Evolutionary conservation across 2,888 invertebrate species (phyloP).

Genomic region (Anarsia innoxiella): DNA sequence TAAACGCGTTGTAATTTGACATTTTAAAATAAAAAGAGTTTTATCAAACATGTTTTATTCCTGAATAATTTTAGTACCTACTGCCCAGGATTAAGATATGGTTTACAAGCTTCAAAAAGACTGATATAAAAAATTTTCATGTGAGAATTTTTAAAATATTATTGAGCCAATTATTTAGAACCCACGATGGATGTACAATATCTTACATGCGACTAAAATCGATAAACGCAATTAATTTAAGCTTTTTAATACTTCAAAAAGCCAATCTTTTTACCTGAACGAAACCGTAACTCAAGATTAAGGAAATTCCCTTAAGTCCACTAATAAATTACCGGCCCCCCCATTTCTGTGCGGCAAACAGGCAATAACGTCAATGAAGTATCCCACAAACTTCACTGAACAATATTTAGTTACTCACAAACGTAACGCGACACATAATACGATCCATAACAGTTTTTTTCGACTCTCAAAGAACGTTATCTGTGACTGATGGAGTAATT

Average conservation of each 20-base stretch:
- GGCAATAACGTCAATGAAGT: constrained; percentile 42
- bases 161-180: no score
- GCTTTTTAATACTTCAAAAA: no score
- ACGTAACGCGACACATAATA: constrained; percentile 53
- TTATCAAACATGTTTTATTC: background rate
- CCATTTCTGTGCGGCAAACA: constrained; percentile 27
- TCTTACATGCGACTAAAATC: no score
- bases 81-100: background rate
- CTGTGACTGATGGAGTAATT: constrained; percentile 69
- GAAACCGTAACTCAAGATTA: constrained; percentile 4
- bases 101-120: no score
- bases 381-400: constrained; percentile 36
- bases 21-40: no score
- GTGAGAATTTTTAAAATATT: no score
- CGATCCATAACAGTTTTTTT: constrained; percentile 51
- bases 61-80: no score
- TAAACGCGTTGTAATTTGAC: no score
- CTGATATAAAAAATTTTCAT: no score
- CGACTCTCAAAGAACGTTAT: constrained; percentile 52
- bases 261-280: background rate
- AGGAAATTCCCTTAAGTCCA: constrained; percentile 7
- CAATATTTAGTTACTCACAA: constrained; percentile 56
- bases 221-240: no score
- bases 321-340: constrained; percentile 13
- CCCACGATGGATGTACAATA: no score